Evolutionary conservation across 1,140 invertebrate genomes (phyloP), one percentile per base, ranked within the genome.

Genomic region (Drosophila willistoni): DNA sequence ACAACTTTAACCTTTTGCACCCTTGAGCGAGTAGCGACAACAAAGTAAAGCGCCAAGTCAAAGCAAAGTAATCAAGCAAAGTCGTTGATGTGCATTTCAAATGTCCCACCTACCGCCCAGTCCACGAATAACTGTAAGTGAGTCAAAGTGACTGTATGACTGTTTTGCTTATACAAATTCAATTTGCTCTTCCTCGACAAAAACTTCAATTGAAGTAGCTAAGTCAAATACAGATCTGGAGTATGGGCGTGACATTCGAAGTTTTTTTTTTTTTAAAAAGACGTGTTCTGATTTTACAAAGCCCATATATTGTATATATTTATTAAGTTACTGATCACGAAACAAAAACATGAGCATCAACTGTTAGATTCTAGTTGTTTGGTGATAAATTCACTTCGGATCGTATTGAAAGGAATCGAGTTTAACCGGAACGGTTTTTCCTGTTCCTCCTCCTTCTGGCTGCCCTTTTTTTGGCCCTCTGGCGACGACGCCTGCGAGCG

Each of bases 71-170:
- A 85, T 87, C 82, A 82, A 73, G 71, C 68, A 66, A 82, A 87
- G 44, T 67, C 83, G 79, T 82, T 85, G 86, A 85, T 79, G 57
- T 82, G 68, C 82, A 86, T 77, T 85, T 57, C 59, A 76, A 86
- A 79, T 74, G 75, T 57, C 62, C 51, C 80, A 29, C 68, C 55
- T 36, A 42, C 17, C 39, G n/a, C 2, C 14, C 7, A 51, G 44
- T 9, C 1, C 51, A 10, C 22, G 17, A 51, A 51, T 42, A 54
- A 60, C 61, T 69, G 56, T 41, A 62, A 66, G 33, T 62, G 55
- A 51, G 56, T 36, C 33, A 59, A 36, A 36, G 14, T 19, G 17
- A 56, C 54, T 56, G n/a, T 36, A 25, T 59, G n/a, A 36, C n/a
- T 59, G 56, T 59, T 7, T 5, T 59, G 14, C 33, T 59, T 33